Conservation (phyloP, 2,113 vertebrate genomes). For the Octodon degus region DNA sequence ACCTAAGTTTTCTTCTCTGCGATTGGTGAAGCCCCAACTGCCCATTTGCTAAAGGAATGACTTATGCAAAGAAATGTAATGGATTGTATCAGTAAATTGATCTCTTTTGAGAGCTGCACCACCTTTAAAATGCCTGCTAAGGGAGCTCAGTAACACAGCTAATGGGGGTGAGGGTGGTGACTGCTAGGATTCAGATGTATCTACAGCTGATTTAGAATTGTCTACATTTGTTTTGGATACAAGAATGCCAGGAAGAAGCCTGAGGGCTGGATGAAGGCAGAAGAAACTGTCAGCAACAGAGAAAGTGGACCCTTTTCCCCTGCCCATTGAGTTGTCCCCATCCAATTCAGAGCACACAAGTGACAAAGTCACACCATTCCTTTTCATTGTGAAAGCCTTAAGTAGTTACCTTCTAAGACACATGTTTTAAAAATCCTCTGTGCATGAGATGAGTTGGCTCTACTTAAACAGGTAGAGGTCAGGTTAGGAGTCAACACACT, state of each 20-base stretch:
- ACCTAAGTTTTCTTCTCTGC: slow-evolving; percentile 1
- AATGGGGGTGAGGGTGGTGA: not conserved
- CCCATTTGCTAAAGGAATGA: slow-evolving; percentile 49
- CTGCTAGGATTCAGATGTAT: slow-evolving; percentile 10
- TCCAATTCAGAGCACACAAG: not conserved
- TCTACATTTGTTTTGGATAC: not conserved
- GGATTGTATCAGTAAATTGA: not conserved
- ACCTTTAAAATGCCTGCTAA: not conserved
- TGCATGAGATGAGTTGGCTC: not conserved
- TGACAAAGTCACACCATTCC: not conserved
- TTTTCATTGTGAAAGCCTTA: slow-evolving; percentile 19
- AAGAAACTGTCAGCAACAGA: not conserved
- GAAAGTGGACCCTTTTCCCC: not conserved
- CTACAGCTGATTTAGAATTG: not conserved
- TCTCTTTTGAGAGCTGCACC: not conserved
- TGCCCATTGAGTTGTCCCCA: not conserved
- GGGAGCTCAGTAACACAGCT: not conserved
- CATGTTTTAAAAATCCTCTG: not conserved
- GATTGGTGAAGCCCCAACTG: not conserved
- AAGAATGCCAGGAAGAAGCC: not conserved
- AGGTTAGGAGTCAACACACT: not conserved
- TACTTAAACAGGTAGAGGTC: not conserved
- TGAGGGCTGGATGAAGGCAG: not conserved
- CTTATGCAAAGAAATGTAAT: not conserved
- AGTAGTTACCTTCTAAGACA: not conserved